These are phyloP conservation scores for Papilio demoleus DNA, from an alignment of 2,888 invertebrate species.

Conservation along the genomic window DNA sequence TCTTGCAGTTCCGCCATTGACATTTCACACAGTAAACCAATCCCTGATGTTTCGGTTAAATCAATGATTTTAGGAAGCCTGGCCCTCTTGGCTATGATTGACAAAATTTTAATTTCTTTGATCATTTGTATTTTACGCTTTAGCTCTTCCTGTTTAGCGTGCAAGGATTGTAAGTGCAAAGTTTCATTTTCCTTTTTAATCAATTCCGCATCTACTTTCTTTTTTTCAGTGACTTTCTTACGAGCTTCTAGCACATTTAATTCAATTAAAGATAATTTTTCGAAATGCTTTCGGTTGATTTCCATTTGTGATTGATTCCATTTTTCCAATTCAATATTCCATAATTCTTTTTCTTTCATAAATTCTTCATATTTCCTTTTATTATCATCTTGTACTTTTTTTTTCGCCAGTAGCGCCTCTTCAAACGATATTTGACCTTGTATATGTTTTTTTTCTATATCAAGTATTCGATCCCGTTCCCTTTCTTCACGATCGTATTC, in stretches of 20 bases:
- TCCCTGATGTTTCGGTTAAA: conserved; percentile 82
- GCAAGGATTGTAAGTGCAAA: conserved; percentile 65
- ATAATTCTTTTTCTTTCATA: conserved; percentile 74
- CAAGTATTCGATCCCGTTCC: conserved; percentile 76
- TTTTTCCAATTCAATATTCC: conserved; percentile 77
- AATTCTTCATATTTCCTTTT: conserved; percentile 78
- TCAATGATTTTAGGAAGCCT: conserved; percentile 82
- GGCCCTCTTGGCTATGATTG: conserved; percentile 78
- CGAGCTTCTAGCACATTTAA: conserved; percentile 64
- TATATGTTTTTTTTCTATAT: conserved; percentile 84
- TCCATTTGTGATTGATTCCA: conserved; percentile 78
- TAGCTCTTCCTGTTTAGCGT: conserved; percentile 76
- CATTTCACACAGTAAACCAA: conserved; percentile 86
- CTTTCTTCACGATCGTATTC: conserved; percentile 72
- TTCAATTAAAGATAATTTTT: conserved; percentile 67
- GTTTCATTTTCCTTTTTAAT: conserved; percentile 65
- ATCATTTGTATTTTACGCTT: conserved; percentile 77
- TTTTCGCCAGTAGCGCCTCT: conserved; percentile 83
- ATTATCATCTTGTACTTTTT: conserved; percentile 73
- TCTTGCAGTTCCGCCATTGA: conserved; percentile 85
- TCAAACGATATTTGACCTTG: conserved; percentile 83
- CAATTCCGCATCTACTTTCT: conserved; percentile 63
- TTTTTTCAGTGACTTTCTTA: conserved; percentile 57
- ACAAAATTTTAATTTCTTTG: conserved; percentile 79
- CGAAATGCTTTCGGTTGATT: conserved; percentile 75